Evolutionary conservation across 2,888 invertebrate genomes (phyloP).

Genomic region (Drosophila neotestacea): DNA sequence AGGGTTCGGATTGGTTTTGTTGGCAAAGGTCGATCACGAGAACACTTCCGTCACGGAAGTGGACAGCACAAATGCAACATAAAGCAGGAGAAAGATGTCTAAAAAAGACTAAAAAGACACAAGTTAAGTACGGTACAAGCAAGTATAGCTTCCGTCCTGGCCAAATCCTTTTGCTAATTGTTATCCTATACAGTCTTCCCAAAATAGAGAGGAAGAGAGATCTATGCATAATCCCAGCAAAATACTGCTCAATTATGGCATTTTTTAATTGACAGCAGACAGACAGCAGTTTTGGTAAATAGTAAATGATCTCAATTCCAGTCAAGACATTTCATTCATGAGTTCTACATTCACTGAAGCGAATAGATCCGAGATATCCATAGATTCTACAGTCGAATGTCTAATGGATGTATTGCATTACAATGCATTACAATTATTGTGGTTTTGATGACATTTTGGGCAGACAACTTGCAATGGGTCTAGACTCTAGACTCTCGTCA

Average conservation of each 20-base stretch:
- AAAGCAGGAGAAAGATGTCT: slow-evolving; percentile 1
- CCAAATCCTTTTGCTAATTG: slow-evolving; percentile 77
- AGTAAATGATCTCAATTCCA: slow-evolving; percentile 22
- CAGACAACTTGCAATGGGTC: neutral
- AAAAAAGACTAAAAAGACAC: slow-evolving; percentile 60
- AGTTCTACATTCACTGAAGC: slow-evolving; percentile 34
- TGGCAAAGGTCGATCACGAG: slow-evolving; percentile 31
- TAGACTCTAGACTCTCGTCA: neutral
- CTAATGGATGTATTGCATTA: slow-evolving; percentile 66
- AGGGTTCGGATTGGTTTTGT: neutral
- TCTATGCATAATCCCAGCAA: slow-evolving; percentile 54
- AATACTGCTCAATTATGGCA: slow-evolving; percentile 77
- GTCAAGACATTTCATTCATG: slow-evolving; percentile 53
- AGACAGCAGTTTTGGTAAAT: slow-evolving; percentile 9
- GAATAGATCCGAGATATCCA: slow-evolving; percentile 43
- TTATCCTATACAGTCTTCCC: slow-evolving; percentile 62
- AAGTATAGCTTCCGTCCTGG: slow-evolving; percentile 69
- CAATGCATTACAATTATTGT: slow-evolving; percentile 58
- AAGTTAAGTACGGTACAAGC: slow-evolving; percentile 69
- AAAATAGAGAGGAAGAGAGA: slow-evolving; percentile 2
- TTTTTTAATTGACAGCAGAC: slow-evolving; percentile 66
- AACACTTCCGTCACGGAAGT: slow-evolving; percentile 76
- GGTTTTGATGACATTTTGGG: slow-evolving; percentile 57
- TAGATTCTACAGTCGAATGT: slow-evolving; percentile 12
- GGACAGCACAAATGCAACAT: slow-evolving; percentile 13